Percentiles rank a stretch among this genome's conserved stretches.
These are phyloP conservation scores for Pimephales promelas DNA, from an alignment of 2,113 vertebrate species.

Conservation along the genomic window DNA sequence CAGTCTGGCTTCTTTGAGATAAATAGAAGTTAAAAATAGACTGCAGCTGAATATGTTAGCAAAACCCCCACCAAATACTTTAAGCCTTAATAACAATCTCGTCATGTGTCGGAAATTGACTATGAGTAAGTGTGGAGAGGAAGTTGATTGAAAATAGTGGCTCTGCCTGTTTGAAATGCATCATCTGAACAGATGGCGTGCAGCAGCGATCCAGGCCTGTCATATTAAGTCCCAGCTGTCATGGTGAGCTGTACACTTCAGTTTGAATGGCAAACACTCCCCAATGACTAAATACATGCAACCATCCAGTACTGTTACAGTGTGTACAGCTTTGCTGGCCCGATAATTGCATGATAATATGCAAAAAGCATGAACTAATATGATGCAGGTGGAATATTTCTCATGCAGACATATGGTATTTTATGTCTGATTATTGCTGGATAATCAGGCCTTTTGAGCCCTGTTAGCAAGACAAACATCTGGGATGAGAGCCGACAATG, in stretches of 20 bases:
- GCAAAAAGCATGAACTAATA: too few relatives aligned
- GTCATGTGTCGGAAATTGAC: slow-evolving; percentile 22
- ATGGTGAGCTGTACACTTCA: slow-evolving; percentile 31
- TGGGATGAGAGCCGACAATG: neutral
- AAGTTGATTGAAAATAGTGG: slow-evolving; percentile 24
- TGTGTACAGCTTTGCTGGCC: neutral
- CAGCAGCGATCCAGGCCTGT: slow-evolving; percentile 36
- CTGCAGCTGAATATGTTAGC: neutral
- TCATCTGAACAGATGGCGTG: slow-evolving; percentile 33
- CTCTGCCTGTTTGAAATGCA: slow-evolving; percentile 14
- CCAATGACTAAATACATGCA: slow-evolving; percentile 33
- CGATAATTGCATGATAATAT: neutral
- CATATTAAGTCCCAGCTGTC: slow-evolving; percentile 47
- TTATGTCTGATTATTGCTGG: neutral
- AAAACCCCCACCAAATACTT: neutral
- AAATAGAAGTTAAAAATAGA: slow-evolving; percentile 38
- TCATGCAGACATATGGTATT: neutral
- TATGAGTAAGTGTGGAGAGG: slow-evolving; percentile 26
- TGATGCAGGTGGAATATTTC: too few relatives aligned
- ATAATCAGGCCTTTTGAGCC: neutral
- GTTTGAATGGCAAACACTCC: slow-evolving; percentile 14
- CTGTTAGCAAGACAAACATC: neutral
- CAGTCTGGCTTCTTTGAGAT: neutral
- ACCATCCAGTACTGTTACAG: neutral
- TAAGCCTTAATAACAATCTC: slow-evolving; percentile 12